These are phyloP conservation scores for Odontesthes bonariensis DNA, from an alignment of 2,113 vertebrate genomes.

Conservation along the genomic window DNA sequence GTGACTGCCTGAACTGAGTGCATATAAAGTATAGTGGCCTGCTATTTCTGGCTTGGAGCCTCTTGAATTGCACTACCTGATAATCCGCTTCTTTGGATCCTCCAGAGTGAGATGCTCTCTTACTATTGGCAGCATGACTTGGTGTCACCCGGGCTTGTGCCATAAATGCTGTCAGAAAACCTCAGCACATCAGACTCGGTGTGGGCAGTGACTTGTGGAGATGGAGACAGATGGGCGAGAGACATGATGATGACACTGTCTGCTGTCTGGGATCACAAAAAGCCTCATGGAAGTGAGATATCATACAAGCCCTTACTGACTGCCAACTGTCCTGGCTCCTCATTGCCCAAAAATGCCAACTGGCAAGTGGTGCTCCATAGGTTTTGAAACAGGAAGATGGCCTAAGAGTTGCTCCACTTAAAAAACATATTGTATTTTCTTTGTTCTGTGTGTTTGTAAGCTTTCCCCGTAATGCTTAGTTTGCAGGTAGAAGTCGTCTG, in stretches of 20 bases:
- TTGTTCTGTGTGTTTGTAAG: not conserved
- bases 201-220: slow-evolving; percentile 76
- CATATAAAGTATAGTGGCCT: no score
- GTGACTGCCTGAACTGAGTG: not conserved
- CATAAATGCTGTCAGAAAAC: slow-evolving; percentile 71
- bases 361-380: slow-evolving; percentile 47
- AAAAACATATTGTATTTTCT: not conserved
- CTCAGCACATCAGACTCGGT: slow-evolving; percentile 72
- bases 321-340: slow-evolving; percentile 73
- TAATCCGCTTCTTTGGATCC: slow-evolving; percentile 22
- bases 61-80: slow-evolving; percentile 24
- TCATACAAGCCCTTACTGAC: slow-evolving; percentile 66
- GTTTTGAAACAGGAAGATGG: slow-evolving; percentile 41
- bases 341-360: slow-evolving; percentile 66
- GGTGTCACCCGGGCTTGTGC: slow-evolving; percentile 66
- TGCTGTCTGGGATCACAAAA: slow-evolving; percentile 81
- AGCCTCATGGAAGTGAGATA: slow-evolving; percentile 82
- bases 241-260: slow-evolving; percentile 79
- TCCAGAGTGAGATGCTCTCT: slow-evolving; percentile 48
- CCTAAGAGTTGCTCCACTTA: slow-evolving; percentile 4
- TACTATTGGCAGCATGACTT: slow-evolving; percentile 60
- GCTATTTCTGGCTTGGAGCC: not conserved
- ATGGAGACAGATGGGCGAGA: slow-evolving; percentile 78
- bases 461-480: not conserved
- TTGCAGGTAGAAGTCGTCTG: not conserved